Evolutionary conservation across 2,888 invertebrate genomes (phyloP).

Genomic region (Punctoribates punctum): DNA sequence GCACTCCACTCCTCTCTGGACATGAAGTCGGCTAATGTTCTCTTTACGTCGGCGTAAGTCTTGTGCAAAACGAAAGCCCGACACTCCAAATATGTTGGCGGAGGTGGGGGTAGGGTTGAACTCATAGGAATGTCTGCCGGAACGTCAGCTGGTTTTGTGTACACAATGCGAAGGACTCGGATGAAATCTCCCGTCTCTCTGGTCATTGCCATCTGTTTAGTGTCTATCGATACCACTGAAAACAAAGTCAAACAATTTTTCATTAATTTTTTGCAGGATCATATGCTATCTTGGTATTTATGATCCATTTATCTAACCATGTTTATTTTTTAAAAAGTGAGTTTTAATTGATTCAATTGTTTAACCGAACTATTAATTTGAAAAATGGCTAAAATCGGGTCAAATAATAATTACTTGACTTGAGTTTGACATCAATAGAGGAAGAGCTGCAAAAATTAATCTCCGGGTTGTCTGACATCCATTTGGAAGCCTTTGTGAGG

Average conservation of each 20-base stretch:
- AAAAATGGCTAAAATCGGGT: no score
- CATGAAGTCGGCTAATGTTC: conserved; percentile 26
- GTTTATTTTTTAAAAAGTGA: no score
- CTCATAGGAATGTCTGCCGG: neutral
- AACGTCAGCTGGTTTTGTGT: conserved; percentile 32
- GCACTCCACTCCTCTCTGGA: conserved; percentile 2
- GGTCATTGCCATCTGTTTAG: conserved; percentile 46
- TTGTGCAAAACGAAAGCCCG: conserved; percentile 14
- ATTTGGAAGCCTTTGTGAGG: conserved; percentile 46
- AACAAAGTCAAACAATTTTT: neutral
- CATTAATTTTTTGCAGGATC: no score
- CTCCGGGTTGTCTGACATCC: conserved; percentile 44
- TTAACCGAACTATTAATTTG: no score
- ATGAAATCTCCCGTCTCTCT: conserved; percentile 47
- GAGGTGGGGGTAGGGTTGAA: conserved; percentile 25
- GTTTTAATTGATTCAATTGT: no score
- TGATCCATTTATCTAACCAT: no score
- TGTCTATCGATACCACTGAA: conserved; percentile 43
- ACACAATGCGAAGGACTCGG: conserved; percentile 47
- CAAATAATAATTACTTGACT: conserved; percentile 42
- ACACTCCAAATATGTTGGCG: conserved; percentile 36
- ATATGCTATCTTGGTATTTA: no score
- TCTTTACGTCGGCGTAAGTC: conserved; percentile 22
- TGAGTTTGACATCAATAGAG: conserved; percentile 40
- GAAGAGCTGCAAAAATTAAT: conserved; percentile 23